Base-by-base conservation (phyloP, 1,140 invertebrate species). In the Zaprionus ornatus region DNA sequence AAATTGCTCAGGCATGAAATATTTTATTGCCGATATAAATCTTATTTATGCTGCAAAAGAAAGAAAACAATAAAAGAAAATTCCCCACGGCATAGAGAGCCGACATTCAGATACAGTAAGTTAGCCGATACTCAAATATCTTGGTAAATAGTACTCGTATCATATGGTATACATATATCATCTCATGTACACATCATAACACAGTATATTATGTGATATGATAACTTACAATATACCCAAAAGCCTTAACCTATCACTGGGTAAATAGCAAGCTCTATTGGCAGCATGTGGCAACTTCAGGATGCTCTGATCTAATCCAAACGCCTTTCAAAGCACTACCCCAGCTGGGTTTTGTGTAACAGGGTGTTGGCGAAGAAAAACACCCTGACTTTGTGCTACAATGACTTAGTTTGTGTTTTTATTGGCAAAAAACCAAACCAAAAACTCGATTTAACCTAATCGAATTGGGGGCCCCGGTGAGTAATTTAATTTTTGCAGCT, bases 21-120 rank as follows among this genome's bases (percentile, higher is more conserved):
- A 83, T 83, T 83, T 83, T 84, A 83, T 83, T 83, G 73, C 80
- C 77, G 76, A 79, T 84, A 83, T 83, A 83, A 83, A 83, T 83
- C 80, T 80, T 80, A 68, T 83, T 83, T 83, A 82, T 83, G 80
- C 64, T 45, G 59, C 64, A 48, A 25, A 23, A 54, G 67, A 40
- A 54, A 37, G 15, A 19, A 67, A 59, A 52, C 50, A 70, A 70
- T 70, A 70, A 45, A 64, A 19, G 50, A 45, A 61, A 77, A 61
- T 21, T 68, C 9, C 19, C 2, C 17, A 21, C 3, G 17, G 21
- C 25, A 29, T 13, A n/a, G 59, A n/a, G 59, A 19, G 4, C 45
- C 45, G 52, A 55, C n/a, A 29, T 54, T 27, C n/a, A 17, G 35
- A 37, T 37, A 37, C 40, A 17, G n/a, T 45, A 17, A 17, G n/a